These are phyloP conservation scores for Luidia sarsii DNA, from an alignment of 53 echinoderm and acorn worm species.

Conservation along the genomic window DNA sequence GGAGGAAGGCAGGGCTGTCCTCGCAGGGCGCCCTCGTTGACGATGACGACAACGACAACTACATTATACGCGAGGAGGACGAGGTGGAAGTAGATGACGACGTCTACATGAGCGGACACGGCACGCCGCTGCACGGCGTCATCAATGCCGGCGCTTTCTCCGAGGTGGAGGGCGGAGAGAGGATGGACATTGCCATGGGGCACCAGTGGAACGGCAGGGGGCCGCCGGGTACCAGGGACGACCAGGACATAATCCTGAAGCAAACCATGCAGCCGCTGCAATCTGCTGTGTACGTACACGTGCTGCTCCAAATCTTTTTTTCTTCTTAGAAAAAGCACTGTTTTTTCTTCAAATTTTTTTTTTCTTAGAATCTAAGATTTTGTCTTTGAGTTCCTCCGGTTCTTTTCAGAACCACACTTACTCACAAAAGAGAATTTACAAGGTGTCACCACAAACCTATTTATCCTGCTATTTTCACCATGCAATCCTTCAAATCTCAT, in stretches of 20 bases:
- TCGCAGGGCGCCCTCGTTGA: not conserved
- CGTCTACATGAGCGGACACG: constrained; percentile 54
- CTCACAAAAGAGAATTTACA: too few species aligned
- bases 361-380: too few species aligned
- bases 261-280: not conserved
- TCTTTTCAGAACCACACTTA: too few species aligned
- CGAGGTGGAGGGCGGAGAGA: constrained; percentile 45
- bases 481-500: too few species aligned
- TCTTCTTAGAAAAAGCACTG: too few species aligned
- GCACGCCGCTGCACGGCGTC: constrained; percentile 27
- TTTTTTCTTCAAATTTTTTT: too few species aligned
- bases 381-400: too few species aligned
- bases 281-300: constrained; percentile 13
- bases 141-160: constrained; percentile 2
- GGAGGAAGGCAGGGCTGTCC: constrained; percentile 5
- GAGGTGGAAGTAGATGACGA: constrained; percentile 73
- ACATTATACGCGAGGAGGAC: constrained; percentile 59
- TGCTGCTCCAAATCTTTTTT: too few species aligned
- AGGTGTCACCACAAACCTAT: too few species aligned
- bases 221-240: constrained; percentile 19
- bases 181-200: constrained; percentile 37
- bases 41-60: constrained; percentile 8
- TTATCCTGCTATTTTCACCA: too few species aligned
- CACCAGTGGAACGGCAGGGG: constrained; percentile 7
- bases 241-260: not conserved